Conservation (phyloP, 2,888 invertebrate species). For the Diplolepis rosae region DNA sequence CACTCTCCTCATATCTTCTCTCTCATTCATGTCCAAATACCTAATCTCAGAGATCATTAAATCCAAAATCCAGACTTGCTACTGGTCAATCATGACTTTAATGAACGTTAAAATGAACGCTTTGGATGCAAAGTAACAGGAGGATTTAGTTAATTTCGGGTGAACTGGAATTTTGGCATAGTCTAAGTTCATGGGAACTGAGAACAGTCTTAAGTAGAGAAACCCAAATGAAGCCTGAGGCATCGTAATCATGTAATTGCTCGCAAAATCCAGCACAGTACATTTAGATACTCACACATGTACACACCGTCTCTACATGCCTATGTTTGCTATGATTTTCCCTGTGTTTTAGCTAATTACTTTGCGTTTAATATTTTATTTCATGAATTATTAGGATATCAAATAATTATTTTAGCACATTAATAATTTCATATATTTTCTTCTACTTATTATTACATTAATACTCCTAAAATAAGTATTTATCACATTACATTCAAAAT, state of each 20-base stretch:
- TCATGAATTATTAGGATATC: no score
- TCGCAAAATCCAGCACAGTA: conserved; percentile 63
- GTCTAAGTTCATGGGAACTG: conserved; percentile 60
- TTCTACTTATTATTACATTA: no score
- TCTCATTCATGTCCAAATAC: not conserved
- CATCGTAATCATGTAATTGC: conserved; percentile 72
- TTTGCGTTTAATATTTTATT: no score
- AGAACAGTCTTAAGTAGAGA: conserved; percentile 71
- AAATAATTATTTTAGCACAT: no score
- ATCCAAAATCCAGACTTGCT: not conserved
- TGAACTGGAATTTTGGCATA: conserved; percentile 60
- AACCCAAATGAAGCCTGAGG: conserved; percentile 66
- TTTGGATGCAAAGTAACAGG: conserved; percentile 47
- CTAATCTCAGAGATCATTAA: not conserved
- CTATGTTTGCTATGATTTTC: no score
- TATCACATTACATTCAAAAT: no score
- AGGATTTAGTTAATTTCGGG: conserved; percentile 70
- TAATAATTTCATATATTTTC: no score
- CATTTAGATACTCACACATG: not conserved
- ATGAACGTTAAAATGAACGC: not conserved
- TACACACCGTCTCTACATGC: not conserved
- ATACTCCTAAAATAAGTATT: no score
- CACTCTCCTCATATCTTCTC: not conserved
- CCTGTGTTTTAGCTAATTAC: no score
- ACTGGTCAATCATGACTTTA: not conserved